Percentiles rank a stretch among this genome's conserved stretches.
These are phyloP conservation scores for Melinopterus prodromus DNA, from an alignment of 2,888 invertebrate species.

Conservation along the genomic window DNA sequence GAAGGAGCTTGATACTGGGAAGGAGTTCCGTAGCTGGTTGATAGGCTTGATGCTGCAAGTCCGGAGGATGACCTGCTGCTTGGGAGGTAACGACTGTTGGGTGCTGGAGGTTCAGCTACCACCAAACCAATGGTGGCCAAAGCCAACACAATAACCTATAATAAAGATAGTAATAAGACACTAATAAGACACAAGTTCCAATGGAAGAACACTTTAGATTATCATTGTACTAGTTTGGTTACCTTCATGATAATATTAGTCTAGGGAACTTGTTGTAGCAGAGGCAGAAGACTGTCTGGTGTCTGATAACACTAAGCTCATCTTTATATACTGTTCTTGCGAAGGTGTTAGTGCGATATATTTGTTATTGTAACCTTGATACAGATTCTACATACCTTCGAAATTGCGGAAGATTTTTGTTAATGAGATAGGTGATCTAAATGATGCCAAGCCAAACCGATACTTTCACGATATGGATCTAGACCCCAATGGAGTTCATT, in stretches of 20 bases:
- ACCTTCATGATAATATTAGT: neutral
- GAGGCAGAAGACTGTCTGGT: slow-evolving; percentile 44
- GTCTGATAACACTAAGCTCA: slow-evolving; percentile 46
- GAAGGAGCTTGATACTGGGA: slow-evolving; percentile 23
- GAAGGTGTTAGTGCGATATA: slow-evolving; percentile 21
- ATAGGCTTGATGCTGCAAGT: slow-evolving; percentile 37
- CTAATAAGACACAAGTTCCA: no score
- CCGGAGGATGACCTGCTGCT: slow-evolving; percentile 45
- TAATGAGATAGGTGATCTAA: no score
- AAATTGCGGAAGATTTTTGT: neutral
- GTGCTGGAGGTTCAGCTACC: slow-evolving; percentile 57
- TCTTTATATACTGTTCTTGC: slow-evolving; percentile 19
- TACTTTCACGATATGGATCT: no score
- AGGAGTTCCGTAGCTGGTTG: slow-evolving; percentile 17
- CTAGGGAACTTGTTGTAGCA: neutral
- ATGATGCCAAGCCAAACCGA: no score
- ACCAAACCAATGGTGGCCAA: slow-evolving; percentile 49
- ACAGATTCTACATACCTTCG: slow-evolving; percentile 24
- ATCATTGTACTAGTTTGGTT: no score
- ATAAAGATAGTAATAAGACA: neutral
- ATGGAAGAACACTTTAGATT: no score
- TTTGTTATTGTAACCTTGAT: slow-evolving; percentile 27
- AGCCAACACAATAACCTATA: slow-evolving; percentile 48
- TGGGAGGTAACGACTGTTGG: slow-evolving; percentile 55
- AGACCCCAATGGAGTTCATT: no score